phyloP scores from a whole-genome alignment of 2,888 invertebrate genomes.

The Ormyrus rosae region DNA sequence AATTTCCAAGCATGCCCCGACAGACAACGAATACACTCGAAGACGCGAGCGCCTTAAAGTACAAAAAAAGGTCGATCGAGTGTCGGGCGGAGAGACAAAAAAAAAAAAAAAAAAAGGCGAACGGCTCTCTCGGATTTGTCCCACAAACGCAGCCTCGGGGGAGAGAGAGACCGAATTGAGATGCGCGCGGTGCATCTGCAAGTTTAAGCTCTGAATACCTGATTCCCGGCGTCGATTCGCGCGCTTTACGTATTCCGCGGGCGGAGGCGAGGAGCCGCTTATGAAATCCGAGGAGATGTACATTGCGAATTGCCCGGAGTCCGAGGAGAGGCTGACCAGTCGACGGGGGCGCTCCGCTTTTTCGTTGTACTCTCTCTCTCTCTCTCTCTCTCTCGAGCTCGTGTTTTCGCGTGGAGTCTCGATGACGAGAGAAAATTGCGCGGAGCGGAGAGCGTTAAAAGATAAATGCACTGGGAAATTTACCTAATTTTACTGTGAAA shows the following conservation, averaged over 20 bases:
- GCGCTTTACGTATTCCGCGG: not conserved
- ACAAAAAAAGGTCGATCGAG: conserved; percentile 12
- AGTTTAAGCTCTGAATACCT: conserved; percentile 23
- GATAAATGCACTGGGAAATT: not conserved
- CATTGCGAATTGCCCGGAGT: not conserved
- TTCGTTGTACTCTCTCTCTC: no score
- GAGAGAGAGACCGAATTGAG: conserved; percentile 16
- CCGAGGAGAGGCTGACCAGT: no score
- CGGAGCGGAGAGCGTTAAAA: no score
- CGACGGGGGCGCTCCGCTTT: no score
- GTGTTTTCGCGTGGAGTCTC: no score
- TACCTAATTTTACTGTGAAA: not conserved
- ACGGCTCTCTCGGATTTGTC: not conserved
- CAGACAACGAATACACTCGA: no score
- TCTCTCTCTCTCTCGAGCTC: no score
- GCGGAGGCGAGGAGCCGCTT: not conserved
- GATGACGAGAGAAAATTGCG: no score
- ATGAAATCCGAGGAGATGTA: not conserved
- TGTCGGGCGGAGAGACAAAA: conserved; percentile 5
- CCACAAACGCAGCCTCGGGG: conserved; percentile 7
- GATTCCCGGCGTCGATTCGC: conserved; percentile 15
- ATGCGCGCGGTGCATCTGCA: conserved; percentile 27
- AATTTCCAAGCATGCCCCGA: no score
- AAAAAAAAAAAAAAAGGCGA: conserved; percentile 19
- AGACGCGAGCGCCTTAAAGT: no score